Percentiles rank a stretch among this genome's conserved stretches.
Conservation (phyloP, 2,113 vertebrate species). For the Misgurnus anguillicaudatus region DNA sequence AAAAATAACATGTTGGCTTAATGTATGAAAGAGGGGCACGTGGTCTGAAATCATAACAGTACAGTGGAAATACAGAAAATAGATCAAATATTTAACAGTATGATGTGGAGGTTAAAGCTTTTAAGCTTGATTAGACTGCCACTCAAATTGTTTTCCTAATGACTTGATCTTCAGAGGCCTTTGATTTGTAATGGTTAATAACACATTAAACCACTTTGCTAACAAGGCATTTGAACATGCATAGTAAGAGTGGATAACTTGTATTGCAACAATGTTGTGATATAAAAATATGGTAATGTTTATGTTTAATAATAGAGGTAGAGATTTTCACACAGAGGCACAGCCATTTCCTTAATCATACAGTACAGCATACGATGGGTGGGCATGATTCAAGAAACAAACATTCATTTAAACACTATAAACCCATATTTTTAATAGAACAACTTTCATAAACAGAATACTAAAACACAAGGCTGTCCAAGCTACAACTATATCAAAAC, state of each 20-base stretch:
- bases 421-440: no score
- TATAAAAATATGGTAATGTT: neutral
- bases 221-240: neutral
- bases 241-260: neutral
- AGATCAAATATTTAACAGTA: conserved; percentile 41
- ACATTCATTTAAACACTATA: no score
- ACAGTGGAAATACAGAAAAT: conserved; percentile 39
- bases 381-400: no score
- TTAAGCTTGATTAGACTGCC: conserved; percentile 8
- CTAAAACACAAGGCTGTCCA: no score
- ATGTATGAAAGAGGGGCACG: neutral
- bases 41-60: conserved; percentile 15
- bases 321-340: neutral
- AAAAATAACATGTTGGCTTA: neutral
- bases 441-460: no score
- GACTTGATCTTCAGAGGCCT: conserved; percentile 1
- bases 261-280: neutral
- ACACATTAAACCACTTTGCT: neutral
- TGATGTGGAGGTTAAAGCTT: conserved; percentile 19
- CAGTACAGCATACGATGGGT: no score
- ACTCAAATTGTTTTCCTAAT: conserved; percentile 5
- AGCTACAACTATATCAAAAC: no score
- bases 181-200: conserved; percentile 24
- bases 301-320: neutral
- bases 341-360: no score